A percentile compares a stretch with the other conserved stretches of the same genome.
Evolutionary conservation across 2,113 vertebrate genomes (phyloP).

Genomic region (Oxygymnocypris stewartii): DNA sequence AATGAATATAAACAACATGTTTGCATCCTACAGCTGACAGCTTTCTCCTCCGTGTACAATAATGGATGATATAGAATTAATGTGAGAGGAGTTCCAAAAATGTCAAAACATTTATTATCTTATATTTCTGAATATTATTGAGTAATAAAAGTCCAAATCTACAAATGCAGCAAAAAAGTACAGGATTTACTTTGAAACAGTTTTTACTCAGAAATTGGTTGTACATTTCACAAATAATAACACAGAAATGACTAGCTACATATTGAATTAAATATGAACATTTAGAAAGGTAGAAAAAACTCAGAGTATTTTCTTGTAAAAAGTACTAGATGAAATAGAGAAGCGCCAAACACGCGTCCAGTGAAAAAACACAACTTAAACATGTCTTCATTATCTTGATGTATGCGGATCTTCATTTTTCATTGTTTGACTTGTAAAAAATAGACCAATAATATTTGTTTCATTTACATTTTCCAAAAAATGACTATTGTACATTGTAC

Average conservation of each 20-base stretch:
- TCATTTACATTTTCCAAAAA: not conserved
- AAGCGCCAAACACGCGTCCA: no score
- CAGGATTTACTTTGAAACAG: no score
- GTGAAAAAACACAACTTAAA: no score
- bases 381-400: not conserved
- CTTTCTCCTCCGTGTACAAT: no score
- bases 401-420: not conserved
- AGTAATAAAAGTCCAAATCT: not conserved
- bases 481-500: not conserved
- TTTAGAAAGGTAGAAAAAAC: not conserved
- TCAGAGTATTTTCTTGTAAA: no score
- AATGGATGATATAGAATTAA: not conserved
- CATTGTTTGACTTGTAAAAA: not conserved
- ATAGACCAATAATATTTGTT: not conserved
- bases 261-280: no score
- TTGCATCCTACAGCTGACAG: not conserved
- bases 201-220: no score
- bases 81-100: not conserved
- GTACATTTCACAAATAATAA: no score
- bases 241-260: no score
- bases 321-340: no score
- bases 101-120: not conserved
- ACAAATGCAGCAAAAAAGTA: not conserved
- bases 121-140: not conserved
- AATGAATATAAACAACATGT: not conserved